Percentiles rank a stretch among this genome's conserved stretches.
phyloP scores from a whole-genome alignment of 1,140 invertebrate species.

The Laupala kohalensis region DNA sequence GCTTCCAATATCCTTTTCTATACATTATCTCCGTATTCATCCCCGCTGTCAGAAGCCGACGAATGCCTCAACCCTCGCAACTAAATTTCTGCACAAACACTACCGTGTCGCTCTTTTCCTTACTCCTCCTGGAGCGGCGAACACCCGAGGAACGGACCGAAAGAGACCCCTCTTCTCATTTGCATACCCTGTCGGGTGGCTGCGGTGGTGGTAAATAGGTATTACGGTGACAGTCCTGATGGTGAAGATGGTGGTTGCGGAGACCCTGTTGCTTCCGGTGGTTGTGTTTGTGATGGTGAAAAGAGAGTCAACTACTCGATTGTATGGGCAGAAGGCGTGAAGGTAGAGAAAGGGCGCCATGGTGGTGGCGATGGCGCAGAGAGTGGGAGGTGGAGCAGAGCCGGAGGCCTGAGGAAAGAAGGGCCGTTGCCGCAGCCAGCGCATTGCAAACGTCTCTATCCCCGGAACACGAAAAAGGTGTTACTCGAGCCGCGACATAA shows the following conservation, averaged over 20 bases:
- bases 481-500: neutral
- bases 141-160: neutral
- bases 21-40: too few species aligned
- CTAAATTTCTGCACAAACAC: neutral
- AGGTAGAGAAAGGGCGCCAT: too few species aligned
- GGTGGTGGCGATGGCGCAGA: too few species aligned
- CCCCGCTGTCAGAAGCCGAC: neutral
- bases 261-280: too few species aligned
- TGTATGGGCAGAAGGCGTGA: too few species aligned
- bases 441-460: neutral
- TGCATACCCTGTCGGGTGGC: neutral
- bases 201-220: too few species aligned
- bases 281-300: too few species aligned
- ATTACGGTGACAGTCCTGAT: too few species aligned
- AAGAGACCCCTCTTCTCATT: neutral
- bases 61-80: neutral
- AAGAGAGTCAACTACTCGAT: too few species aligned
- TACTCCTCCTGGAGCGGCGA: neutral
- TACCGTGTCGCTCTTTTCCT: neutral
- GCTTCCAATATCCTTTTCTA: too few species aligned
- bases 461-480: constrained; percentile 3
- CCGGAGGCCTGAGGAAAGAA: neutral
- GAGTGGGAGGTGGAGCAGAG: neutral
- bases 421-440: neutral
- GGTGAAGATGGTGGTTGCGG: too few species aligned